A percentile compares a stretch with the other conserved stretches of the same genome.
phyloP scores from a whole-genome alignment of 2,113 vertebrate species.

The Cyanoramphus novaezelandiae region DNA sequence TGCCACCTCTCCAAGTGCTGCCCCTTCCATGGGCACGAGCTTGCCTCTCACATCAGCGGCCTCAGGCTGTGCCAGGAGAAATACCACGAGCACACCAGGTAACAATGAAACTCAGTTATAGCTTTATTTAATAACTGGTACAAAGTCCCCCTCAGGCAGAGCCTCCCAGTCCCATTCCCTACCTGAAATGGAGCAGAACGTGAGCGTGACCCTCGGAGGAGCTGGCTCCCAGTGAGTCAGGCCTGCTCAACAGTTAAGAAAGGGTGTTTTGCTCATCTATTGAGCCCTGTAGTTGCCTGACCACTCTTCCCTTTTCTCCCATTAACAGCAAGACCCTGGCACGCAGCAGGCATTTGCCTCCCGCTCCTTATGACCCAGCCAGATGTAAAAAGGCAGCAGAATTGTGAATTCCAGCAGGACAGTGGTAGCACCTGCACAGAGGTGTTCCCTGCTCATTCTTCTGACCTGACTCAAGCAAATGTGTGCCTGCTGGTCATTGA shows the following conservation, averaged over 20 bases:
- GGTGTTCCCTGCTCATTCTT: not conserved
- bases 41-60: not conserved
- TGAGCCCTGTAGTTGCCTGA: not conserved
- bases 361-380: not conserved
- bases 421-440: not conserved
- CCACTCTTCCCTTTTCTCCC: conserved; percentile 35
- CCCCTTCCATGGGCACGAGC: fast-evolving
- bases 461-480: not conserved
- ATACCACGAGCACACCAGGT: not conserved
- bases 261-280: not conserved
- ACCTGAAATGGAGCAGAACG: conserved; percentile 60
- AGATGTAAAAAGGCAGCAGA: not conserved
- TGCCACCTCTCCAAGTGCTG: not conserved
- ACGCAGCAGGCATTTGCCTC: not conserved
- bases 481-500: not conserved
- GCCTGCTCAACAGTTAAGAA: conserved; percentile 8
- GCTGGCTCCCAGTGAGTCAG: conserved; percentile 10
- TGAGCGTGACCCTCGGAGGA: conserved; percentile 2
- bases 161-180: conserved; percentile 58
- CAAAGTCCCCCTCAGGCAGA: conserved; percentile 77
- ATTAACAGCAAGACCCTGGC: not conserved
- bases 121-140: conserved; percentile 90
- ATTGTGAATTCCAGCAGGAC: not conserved
- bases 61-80: not conserved
- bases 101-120: conserved; percentile 77